Conservation (phyloP, 2,888 invertebrate genomes). For the Subacronicta megacephala region DNA sequence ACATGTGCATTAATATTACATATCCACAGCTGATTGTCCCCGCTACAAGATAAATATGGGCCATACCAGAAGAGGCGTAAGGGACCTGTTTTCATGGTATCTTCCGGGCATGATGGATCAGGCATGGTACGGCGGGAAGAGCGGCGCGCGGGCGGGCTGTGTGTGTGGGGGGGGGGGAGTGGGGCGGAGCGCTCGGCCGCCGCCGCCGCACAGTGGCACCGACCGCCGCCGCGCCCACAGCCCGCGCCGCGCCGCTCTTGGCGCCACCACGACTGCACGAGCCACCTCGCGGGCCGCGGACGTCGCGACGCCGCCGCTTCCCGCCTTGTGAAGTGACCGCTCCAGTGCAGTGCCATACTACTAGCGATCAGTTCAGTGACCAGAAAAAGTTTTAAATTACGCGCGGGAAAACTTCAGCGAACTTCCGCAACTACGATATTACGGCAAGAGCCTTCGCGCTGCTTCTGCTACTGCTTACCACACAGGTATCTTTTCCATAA, state of each 20-base stretch:
- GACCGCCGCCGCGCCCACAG: conserved; percentile 33
- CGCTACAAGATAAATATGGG: too few species aligned
- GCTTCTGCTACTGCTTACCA: conserved; percentile 2
- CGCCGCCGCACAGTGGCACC: conserved; percentile 25
- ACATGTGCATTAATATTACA: too few species aligned
- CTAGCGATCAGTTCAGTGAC: conserved; percentile 34
- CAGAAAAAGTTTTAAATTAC: conserved; percentile 22
- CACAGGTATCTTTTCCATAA: background rate
- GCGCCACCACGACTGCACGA: too few species aligned
- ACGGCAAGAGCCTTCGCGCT: background rate
- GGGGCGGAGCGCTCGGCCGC: conserved; percentile 15
- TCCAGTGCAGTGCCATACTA: conserved; percentile 30
- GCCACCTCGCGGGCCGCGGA: background rate
- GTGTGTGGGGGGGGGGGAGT: conserved; percentile 1
- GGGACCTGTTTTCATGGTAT: too few species aligned
- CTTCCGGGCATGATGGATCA: background rate
- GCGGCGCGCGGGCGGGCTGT: background rate
- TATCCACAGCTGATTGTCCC: too few species aligned
- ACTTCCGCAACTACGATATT: conserved; percentile 17
- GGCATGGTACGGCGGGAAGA: background rate
- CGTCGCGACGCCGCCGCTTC: background rate
- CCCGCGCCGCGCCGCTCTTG: conserved; percentile 1
- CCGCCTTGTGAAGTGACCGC: conserved; percentile 40
- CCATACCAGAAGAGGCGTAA: too few species aligned
- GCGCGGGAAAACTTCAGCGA: conserved; percentile 51